Conservation (phyloP, 1,140 invertebrate genomes). For the Cydia fagiglandana region DNA sequence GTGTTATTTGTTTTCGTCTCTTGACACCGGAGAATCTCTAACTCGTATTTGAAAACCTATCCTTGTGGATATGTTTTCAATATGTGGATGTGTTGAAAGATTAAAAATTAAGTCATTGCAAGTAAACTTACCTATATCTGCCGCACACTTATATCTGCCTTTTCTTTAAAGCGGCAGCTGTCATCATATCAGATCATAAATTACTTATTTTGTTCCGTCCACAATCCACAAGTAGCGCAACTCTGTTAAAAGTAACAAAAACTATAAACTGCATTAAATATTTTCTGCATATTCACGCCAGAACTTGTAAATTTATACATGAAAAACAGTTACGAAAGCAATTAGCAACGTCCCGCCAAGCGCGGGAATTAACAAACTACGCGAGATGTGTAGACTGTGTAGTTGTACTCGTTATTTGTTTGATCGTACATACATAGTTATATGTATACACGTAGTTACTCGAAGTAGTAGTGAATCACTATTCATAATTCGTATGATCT, state of each 20-base stretch:
- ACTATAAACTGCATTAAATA: not conserved
- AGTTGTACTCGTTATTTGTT: not conserved
- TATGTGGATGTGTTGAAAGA: not conserved
- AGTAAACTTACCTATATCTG: too few species aligned
- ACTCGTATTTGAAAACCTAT: not conserved
- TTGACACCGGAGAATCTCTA: not conserved
- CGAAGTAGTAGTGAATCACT: slow-evolving; percentile 1
- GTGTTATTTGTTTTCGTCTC: slow-evolving; percentile 9
- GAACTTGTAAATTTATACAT: not conserved
- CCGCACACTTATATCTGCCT: too few species aligned
- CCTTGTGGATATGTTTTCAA: too few species aligned
- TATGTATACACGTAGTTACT: too few species aligned
- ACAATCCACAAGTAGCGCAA: not conserved
- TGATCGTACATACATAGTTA: not conserved
- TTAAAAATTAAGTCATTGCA: too few species aligned
- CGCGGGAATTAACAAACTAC: not conserved
- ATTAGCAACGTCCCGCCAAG: not conserved
- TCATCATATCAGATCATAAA: not conserved
- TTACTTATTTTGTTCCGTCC: not conserved
- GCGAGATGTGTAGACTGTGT: not conserved
- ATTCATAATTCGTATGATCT: slow-evolving; percentile 17
- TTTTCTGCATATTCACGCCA: not conserved
- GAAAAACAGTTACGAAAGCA: not conserved
- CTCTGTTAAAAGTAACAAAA: not conserved
- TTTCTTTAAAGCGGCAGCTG: too few species aligned